Evolutionary conservation across 2,797 vertebrate species (phyloP), one percentile per base, ranked within the genome.

Genomic region (Ctenopoma multispine): DNA sequence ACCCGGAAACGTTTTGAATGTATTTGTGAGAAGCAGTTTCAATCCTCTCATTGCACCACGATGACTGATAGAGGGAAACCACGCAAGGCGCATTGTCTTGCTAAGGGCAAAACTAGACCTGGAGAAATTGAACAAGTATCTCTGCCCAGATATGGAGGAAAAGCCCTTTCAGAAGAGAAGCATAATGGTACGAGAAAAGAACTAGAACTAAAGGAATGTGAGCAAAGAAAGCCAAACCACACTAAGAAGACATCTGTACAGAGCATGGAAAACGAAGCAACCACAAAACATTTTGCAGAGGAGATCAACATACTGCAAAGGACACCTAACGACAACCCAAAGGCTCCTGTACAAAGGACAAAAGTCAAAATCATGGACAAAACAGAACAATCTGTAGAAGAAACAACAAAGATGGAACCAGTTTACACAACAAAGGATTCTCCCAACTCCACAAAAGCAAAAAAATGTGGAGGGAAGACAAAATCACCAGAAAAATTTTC

Each of bases 21-120:
- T 48, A 46, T n/a, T 4, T 51, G 1, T 17, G 1, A 0, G 18
- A 3, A 23, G 0, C 17, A 9, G 12, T 29, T 34, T 48, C 17
- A 17, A 12, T 69, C 2, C 4, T 23, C 1, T 31, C 57, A 76
- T 50, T 76, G 13, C 6, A 54, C 1, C 11, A 57, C 11, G 5
- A 91, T 91, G 89, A 27, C 74, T 36, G 49, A 38, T 0, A 77
- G 72, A 87, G 79, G 75, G 8, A 86, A n/a, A 64, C 17, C 65
- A 56, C 49, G 5, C 5, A 73, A 64, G 34, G 31, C 20, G 36
- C 38, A 59, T 14, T 17, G 15, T 12, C 48, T 36, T 0, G 20
- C 56, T n/a, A 40, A 62, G 13, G 12, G 18, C 7, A 63, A 41
- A n/a, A 24, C 24, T 6, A 55, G 1, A 36, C 7, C 18, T 8